These are phyloP conservation scores for Capreolus pygargus DNA, from an alignment of 2,113 vertebrate genomes.

Conservation along the genomic window DNA sequence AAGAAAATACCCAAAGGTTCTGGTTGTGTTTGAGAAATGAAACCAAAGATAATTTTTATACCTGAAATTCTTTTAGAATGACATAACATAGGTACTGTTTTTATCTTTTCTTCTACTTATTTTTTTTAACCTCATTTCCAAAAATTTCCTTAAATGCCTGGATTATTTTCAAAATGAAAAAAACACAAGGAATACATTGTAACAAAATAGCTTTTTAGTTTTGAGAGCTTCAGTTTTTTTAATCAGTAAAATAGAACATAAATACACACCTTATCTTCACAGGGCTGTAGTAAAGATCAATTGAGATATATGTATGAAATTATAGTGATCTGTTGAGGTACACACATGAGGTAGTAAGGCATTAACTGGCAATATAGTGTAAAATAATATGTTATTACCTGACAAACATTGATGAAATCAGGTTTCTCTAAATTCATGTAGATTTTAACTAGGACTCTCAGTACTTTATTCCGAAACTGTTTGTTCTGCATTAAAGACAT, in stretches of 20 bases:
- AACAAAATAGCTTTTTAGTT: neutral
- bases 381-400: slow-evolving; percentile 83
- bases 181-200: neutral
- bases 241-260: neutral
- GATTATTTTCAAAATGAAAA: slow-evolving; percentile 43
- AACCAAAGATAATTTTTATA: neutral
- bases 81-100: neutral
- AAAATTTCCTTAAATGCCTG: neutral
- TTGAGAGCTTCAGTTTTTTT: neutral
- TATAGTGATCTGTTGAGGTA: neutral
- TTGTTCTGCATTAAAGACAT: slow-evolving; percentile 99
- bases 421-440: slow-evolving; percentile 99
- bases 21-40: neutral
- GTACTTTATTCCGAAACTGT: slow-evolving; percentile 96
- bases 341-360: neutral
- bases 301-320: neutral
- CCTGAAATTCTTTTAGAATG: neutral
- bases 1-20: slow-evolving; percentile 6
- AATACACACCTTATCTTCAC: neutral
- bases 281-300: neutral
- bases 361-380: neutral
- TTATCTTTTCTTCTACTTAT: neutral
- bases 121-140: neutral
- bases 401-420: slow-evolving; percentile 99
- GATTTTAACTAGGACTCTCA: slow-evolving; percentile 96